Conservation (phyloP, 2,888 invertebrate species). For the Leptinotarsa juncta region DNA sequence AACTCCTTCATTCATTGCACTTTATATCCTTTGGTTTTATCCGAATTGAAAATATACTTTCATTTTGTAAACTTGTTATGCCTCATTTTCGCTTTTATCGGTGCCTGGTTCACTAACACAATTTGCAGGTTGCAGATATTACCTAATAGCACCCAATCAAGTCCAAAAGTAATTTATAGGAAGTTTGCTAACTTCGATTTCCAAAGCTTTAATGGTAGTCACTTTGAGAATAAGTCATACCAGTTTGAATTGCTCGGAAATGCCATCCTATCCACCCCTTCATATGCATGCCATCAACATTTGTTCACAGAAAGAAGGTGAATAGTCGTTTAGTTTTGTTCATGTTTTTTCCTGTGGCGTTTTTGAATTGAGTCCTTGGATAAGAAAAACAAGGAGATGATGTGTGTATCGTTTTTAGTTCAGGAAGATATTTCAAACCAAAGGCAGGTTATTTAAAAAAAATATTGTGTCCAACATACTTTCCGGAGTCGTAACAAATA, state of each 20-base stretch:
- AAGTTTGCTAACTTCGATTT: conserved; percentile 56
- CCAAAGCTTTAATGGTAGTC: conserved; percentile 63
- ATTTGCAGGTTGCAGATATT: conserved; percentile 48
- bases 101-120: conserved; percentile 19
- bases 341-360: background rate
- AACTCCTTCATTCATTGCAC: background rate
- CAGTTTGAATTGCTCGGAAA: conserved; percentile 64
- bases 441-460: no score
- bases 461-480: no score
- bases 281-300: conserved; percentile 46
- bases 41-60: background rate
- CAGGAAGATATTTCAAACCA: no score
- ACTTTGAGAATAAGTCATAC: conserved; percentile 62
- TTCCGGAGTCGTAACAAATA: no score
- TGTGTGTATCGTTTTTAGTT: no score
- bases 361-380: background rate
- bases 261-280: conserved; percentile 46
- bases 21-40: no score
- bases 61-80: background rate
- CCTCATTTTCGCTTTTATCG: conserved; percentile 17
- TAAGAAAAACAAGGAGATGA: conserved; percentile 2
- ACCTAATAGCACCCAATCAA: conserved; percentile 37
- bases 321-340: conserved; percentile 38
- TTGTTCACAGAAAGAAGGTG: conserved; percentile 49
- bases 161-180: conserved; percentile 48